A percentile compares a stretch with the other conserved stretches of the same genome.
Evolutionary conservation across 2,113 vertebrate species (phyloP).

Genomic region (Ellobius talpinus): DNA sequence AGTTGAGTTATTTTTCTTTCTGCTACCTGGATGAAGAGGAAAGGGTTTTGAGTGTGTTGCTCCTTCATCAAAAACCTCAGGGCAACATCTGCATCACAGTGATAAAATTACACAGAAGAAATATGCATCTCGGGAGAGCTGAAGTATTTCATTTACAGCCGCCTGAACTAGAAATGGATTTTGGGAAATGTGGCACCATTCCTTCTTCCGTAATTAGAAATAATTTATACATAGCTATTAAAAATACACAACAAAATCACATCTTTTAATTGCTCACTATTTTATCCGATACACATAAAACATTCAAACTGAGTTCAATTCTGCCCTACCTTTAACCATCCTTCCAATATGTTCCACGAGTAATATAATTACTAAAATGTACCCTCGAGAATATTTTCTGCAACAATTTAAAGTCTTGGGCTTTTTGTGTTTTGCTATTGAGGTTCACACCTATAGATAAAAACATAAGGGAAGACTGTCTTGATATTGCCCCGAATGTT

Average conservation of each 20-base stretch:
- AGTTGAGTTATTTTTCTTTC: constrained; percentile 21
- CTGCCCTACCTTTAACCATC: constrained; percentile 10
- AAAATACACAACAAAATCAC: constrained; percentile 57
- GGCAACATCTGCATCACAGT: constrained; percentile 46
- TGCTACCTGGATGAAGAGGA: neutral
- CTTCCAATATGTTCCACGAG: neutral
- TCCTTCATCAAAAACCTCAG: constrained; percentile 20
- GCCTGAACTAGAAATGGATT: constrained; percentile 68
- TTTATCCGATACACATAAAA: constrained; percentile 59
- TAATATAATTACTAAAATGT: constrained; percentile 66
- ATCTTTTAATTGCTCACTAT: constrained; percentile 58
- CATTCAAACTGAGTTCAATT: constrained; percentile 32
- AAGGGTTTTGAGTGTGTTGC: neutral
- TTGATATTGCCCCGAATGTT: constrained; percentile 54
- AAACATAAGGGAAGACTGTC: constrained; percentile 59
- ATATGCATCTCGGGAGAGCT: constrained; percentile 55
- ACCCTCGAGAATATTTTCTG: constrained; percentile 60
- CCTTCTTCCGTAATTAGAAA: constrained; percentile 70
- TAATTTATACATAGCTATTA: constrained; percentile 71
- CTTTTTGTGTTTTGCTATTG: constrained; percentile 69
- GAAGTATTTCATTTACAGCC: constrained; percentile 15
- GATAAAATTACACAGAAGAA: constrained; percentile 71
- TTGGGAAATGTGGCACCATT: constrained; percentile 53
- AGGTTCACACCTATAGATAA: constrained; percentile 51
- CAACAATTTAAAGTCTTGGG: constrained; percentile 43